phyloP scores from a whole-genome alignment of 2,888 invertebrate genomes.

The Drosophila birchii region DNA sequence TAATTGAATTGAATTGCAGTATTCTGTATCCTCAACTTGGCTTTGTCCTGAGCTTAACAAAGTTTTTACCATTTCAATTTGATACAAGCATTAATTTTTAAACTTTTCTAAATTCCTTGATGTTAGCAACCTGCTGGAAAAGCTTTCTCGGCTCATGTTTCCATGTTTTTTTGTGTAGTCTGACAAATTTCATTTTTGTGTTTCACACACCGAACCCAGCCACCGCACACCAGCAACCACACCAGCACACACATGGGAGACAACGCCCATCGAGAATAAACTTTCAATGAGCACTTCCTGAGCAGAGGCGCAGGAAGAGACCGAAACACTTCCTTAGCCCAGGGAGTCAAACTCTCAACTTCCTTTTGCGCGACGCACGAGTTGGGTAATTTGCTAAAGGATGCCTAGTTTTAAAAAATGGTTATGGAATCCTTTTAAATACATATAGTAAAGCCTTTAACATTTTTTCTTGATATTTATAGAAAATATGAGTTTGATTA shows the following conservation, averaged over 20 bases:
- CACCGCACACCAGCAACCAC: constrained; percentile 3
- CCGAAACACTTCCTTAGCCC: constrained; percentile 53
- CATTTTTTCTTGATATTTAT: background rate
- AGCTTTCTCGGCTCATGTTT: constrained; percentile 5
- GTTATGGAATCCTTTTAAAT: background rate
- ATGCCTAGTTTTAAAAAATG: background rate
- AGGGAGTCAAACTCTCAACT: constrained; percentile 6
- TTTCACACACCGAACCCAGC: background rate
- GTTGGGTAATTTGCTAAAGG: background rate
- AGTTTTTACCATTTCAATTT: constrained; percentile 13
- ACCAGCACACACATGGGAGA: background rate
- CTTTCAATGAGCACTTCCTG: constrained; percentile 71
- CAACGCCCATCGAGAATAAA: constrained; percentile 60
- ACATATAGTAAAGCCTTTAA: background rate
- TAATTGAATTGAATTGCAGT: constrained; percentile 3
- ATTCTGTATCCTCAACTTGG: background rate
- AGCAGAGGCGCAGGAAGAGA: constrained; percentile 5
- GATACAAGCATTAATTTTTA: constrained; percentile 1
- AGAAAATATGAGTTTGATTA: background rate
- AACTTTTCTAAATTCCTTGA: constrained; percentile 9
- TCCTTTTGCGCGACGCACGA: background rate
- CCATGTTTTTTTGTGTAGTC: background rate
- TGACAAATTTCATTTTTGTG: constrained; percentile 15
- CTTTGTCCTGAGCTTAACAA: constrained; percentile 2
- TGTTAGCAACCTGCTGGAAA: constrained; percentile 11